Evolutionary conservation across 1,140 invertebrate genomes (phyloP), one percentile per base, ranked within the genome.

Genomic region (Drosophila pectinifera): DNA sequence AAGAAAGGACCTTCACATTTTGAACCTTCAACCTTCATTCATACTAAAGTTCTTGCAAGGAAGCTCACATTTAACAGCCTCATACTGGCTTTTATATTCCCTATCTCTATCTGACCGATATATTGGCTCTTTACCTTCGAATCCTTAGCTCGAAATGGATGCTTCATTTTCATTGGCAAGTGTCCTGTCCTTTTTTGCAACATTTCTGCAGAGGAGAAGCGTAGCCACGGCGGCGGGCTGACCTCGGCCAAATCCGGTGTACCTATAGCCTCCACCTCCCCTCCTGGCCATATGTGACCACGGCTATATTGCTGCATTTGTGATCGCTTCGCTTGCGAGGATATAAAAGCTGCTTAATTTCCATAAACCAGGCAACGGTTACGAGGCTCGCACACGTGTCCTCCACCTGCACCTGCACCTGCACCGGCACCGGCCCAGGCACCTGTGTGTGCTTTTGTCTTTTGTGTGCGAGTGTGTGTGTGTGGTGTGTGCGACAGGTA

Each of bases 311-410:
- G 41, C 28, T 43, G 45, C 34, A 22, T 51, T 61, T 41, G 34
- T 22, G 54, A 72, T 58, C 43, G 53, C 31, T 55, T 53, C 22
- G 22, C 43, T 48, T 64, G 45, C 43, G 49, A 43, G 73, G 48
- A 58, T 49, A 63, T 59, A 45, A 65, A 75, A 65, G 38, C 77
- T 53, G 82, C 74, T 81, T 81, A 80, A 81, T 80, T 85, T 78
- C 67, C 73, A 85, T 75, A 86, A 86, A 73, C 75, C 77, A 67
- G 72, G 48, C 68, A 62, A 72, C 63, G 63, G 82, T 73, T 81
- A 74, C 75, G 79, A 62, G 42, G 26, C 61, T 63, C 26, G 22
- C 73, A 49, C 67, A 67, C 70, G 65, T 80, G 78, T 63, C 43
- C 64, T 69, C 56, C 57, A 74, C 45, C 28, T 48, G 59, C 51